phyloP scores from a whole-genome alignment of 2,113 vertebrate genomes.

The Ovis canadensis region DNA sequence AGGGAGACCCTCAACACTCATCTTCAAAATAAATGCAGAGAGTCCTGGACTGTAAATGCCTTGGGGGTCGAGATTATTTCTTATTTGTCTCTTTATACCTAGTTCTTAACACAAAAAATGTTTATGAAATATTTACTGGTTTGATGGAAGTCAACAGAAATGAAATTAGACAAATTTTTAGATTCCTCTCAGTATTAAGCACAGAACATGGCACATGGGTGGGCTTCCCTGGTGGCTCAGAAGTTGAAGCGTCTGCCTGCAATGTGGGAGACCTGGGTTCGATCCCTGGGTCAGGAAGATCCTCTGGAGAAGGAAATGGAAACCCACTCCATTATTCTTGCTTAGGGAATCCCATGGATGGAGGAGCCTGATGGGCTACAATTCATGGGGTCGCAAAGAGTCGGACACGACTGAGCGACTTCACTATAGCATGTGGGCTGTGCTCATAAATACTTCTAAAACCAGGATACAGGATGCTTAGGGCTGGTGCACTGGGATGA shows the following conservation, averaged over 20 bases:
- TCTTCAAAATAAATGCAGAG: background rate
- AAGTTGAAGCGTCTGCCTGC: no score
- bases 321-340: no score
- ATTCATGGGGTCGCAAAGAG: no score
- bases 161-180: constrained; percentile 22
- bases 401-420: no score
- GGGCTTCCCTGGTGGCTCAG: no score
- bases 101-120: background rate
- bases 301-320: no score
- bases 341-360: no score
- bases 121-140: constrained; percentile 13
- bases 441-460: background rate
- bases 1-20: background rate
- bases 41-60: background rate
- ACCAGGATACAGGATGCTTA: no score
- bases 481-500: no score
- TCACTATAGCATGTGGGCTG: background rate
- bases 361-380: no score
- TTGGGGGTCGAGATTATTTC: background rate
- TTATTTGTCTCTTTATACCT: background rate
- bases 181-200: background rate
- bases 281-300: no score
- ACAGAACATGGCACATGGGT: background rate
- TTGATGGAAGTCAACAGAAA: constrained; percentile 28
- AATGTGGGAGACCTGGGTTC: no score